phyloP scores from a whole-genome alignment of 2,888 invertebrate genomes.

The Smittia sp. region DNA sequence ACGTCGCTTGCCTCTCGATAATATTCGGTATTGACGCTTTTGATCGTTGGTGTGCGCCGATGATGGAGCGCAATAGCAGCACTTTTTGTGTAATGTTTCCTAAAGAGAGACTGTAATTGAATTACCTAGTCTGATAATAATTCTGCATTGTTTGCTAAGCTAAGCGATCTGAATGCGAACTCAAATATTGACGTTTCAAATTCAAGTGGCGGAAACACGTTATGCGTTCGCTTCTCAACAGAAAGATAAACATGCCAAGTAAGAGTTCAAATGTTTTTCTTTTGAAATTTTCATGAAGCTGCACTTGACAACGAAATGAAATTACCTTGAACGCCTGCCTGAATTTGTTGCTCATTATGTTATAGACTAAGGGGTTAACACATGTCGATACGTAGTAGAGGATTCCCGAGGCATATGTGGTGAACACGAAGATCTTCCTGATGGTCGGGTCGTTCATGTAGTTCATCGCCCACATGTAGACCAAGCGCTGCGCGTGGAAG shows the following conservation, averaged over 20 bases:
- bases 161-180: too few relatives aligned
- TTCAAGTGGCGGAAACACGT: too few relatives aligned
- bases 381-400: conserved; percentile 27
- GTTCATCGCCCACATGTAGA: background rate
- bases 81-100: conserved; percentile 56
- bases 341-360: conserved; percentile 36
- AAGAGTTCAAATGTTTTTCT: too few relatives aligned
- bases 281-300: too few relatives aligned
- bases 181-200: too few relatives aligned
- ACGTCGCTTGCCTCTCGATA: conserved; percentile 56
- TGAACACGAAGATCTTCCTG: background rate
- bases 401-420: conserved; percentile 23
- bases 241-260: too few relatives aligned
- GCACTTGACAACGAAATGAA: too few relatives aligned
- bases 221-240: too few relatives aligned
- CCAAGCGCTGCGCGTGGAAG: conserved; percentile 25
- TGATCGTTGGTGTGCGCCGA: conserved; percentile 48
- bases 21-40: conserved; percentile 60
- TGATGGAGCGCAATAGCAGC: conserved; percentile 43
- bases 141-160: too few relatives aligned
- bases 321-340: conserved; percentile 34
- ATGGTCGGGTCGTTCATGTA: background rate
- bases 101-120: conserved; percentile 54
- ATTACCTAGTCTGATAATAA: conserved; percentile 42
- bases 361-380: conserved; percentile 25